Base-by-base conservation (phyloP, 2,888 invertebrate species). In the Polydrusus pterygomalis region DNA sequence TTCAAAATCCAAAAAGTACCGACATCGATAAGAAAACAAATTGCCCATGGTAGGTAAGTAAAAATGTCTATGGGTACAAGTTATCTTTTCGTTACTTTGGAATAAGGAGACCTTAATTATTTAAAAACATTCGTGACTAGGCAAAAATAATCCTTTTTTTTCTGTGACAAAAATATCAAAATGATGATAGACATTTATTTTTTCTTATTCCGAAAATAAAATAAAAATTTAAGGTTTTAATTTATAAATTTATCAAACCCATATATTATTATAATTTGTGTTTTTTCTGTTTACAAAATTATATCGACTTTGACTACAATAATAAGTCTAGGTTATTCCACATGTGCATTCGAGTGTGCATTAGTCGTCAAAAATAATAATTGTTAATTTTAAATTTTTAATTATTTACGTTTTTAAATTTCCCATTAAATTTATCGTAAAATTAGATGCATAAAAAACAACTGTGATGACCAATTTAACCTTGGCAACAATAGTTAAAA, bases 341-440 rank as follows among this genome's bases (percentile, higher is more conserved):
- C 15, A 60, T 38, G 17, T 60, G 13, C 18, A 38, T 38, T 51
- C 2, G 34, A 9, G 38, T 38, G 17, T 60, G 13, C 18, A 38
- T 38, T 51, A 18, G 34, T 18, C 51, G 34, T 67, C 51, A 40
- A 67, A 67, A 67, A 47, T 56, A 40, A 56, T 54, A 40, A 56
- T 54, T 13, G 58, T 43, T 69, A 49, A 54, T 45, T 60, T 51
- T 34, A 54, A 45, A 54, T 72, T 68, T 68, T 54, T 58, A 75
- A 75, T 68, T 73, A 69, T 58, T 72, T 65, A 58, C 68, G 68
- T 68, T 74, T 77, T 74, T 71, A 75, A 74, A 74, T 67, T 74
- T 65, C 60, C 70, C 74, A 77, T 74, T 77, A 74, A 74, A 77
- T 71, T 77, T 77, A 77, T 77, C 77, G 74, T 71, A 34, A 77